Base-by-base conservation (phyloP, 2,888 invertebrate genomes). In the Epinotia brunnichana region DNA sequence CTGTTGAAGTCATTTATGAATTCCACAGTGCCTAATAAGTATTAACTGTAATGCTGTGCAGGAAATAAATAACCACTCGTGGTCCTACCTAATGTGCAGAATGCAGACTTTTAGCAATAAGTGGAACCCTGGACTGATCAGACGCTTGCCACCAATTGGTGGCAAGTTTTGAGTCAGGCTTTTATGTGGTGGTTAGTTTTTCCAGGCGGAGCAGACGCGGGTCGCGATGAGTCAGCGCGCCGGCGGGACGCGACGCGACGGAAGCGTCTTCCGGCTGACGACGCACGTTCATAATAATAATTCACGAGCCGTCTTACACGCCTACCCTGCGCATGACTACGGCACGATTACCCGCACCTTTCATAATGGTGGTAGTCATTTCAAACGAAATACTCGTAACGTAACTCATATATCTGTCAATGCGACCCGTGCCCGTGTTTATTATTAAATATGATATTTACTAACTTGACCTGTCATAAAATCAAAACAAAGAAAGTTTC, bases 211-310 rank as follows among this genome's bases (percentile, higher is more conserved):
- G 61, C n/a, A 48, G 24, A 35, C 21, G 24, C 11, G 41, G 11
- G 9, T 7, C 29, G 44, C 73, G 63, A 57, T 63, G 70, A 70
- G 48, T 64, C 57, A 57, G 57, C 21, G 19, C n/a, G 39, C 39
- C 11, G 15, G 5, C 61, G 61, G 15, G 59, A 19, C 24, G 61
- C 19, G 59, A 19, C 24, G 73, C 76, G 77, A 75, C 85, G 88
- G 88, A 87, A 85, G 83, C 77, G 76, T 69, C 83, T 87, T 87
- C 87, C 87, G 85, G 84, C 76, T 75, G 17, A 54, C 61, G 48
- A 41, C 35, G 39, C 63, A 61, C 61, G 72, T 60, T 39, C 56
- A 24, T 56, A 51, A 72, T 68, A 72, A 72, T 48, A 61, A 72
- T 67, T 61, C 62, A 68, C 48, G 35, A 39, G 17, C 24, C 66